Percentiles rank a stretch among this genome's conserved stretches.
These are phyloP conservation scores for Bufo gargarizans DNA, from an alignment of 2,113 vertebrate species.

Conservation along the genomic window DNA sequence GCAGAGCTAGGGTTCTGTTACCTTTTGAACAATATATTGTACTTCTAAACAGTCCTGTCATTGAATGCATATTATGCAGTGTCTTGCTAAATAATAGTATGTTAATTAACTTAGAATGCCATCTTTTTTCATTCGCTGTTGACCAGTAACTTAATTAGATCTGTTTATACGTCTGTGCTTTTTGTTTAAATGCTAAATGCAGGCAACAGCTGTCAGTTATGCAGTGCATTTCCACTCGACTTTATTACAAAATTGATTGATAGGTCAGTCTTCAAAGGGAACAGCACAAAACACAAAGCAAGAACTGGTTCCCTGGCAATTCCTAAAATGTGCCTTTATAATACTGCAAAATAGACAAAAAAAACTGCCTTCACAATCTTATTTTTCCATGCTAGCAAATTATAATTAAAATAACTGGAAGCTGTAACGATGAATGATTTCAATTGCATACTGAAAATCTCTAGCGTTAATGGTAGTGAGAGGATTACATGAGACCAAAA, in stretches of 20 bases:
- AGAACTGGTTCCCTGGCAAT: constrained; percentile 61
- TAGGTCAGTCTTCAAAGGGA: constrained; percentile 62
- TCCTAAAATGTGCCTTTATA: constrained; percentile 61
- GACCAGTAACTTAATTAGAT: constrained; percentile 59
- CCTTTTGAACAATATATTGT: neutral
- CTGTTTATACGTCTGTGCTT: constrained; percentile 56
- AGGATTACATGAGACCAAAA: constrained; percentile 53
- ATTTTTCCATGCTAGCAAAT: constrained; percentile 35
- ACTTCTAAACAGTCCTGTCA: constrained; percentile 21
- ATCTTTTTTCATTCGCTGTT: constrained; percentile 39
- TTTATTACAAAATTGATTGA: constrained; percentile 64
- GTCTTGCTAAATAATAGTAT: constrained; percentile 54
- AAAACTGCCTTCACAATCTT: neutral
- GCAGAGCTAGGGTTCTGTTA: neutral
- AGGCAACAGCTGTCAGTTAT: constrained; percentile 60
- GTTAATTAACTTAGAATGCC: constrained; percentile 55
- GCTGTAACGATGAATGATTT: constrained; percentile 47
- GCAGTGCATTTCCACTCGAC: constrained; percentile 40
- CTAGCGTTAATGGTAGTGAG: constrained; percentile 47
- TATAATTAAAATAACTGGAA: constrained; percentile 52
- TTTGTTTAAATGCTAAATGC: constrained; percentile 60
- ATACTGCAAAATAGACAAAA: constrained; percentile 52
- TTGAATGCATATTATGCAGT: constrained; percentile 31
- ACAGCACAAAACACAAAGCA: constrained; percentile 53
- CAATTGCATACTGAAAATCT: constrained; percentile 40